Conservation (phyloP, 2,888 invertebrate genomes). For the Nematopogon swammerdamellus region DNA sequence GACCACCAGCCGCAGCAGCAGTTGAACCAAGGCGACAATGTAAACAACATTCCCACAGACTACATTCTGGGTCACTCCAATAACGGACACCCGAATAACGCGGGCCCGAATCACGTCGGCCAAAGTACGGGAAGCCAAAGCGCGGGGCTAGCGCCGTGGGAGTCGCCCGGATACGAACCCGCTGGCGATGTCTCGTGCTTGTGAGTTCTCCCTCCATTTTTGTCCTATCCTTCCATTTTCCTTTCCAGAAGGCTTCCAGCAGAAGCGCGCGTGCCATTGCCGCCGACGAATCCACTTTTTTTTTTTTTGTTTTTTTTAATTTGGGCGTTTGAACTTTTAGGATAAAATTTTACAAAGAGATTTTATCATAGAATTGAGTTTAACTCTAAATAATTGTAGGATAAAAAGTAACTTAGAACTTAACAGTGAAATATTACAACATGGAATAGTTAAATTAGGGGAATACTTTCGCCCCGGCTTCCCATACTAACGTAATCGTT, state of each 20-base stretch:
- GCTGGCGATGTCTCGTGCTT: constrained; percentile 51
- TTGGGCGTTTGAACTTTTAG: constrained; percentile 4
- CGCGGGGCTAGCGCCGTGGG: constrained; percentile 30
- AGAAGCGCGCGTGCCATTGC: constrained; percentile 15
- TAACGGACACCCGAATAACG: constrained; percentile 20
- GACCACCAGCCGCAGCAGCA: constrained; percentile 23
- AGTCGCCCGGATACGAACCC: constrained; percentile 44
- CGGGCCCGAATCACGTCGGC: constrained; percentile 14
- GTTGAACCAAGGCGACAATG: constrained; percentile 50
- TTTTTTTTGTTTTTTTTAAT: background rate
- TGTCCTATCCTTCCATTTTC: constrained; percentile 15
- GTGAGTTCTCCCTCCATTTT: constrained; percentile 47
- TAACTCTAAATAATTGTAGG: too few species aligned
- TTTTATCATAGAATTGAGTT: too few species aligned
- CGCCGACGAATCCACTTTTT: background rate
- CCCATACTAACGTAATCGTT: too few species aligned
- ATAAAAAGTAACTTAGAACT: too few species aligned
- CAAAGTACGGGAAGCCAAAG: background rate
- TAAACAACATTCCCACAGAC: constrained; percentile 46
- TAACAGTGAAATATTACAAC: too few species aligned
- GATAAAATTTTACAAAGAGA: too few species aligned
- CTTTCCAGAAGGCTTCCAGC: constrained; percentile 18
- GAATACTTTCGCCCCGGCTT: too few species aligned
- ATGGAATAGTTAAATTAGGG: too few species aligned
- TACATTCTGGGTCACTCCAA: constrained; percentile 29